Evolutionary conservation across 2,888 invertebrate species (phyloP).

Genomic region (Drosophila pseudotakahashii): DNA sequence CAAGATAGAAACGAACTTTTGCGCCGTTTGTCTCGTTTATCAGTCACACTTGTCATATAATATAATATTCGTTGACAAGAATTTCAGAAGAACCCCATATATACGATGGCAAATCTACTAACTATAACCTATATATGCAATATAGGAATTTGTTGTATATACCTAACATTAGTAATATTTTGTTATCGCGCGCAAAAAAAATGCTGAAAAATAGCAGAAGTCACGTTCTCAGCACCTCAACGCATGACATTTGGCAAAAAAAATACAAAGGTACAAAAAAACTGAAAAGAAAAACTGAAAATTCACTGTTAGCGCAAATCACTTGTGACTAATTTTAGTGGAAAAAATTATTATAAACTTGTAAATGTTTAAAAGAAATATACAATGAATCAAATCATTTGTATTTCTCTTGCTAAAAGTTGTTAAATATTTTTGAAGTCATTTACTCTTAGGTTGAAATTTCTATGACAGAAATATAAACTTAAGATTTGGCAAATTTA

Average conservation of each 20-base stretch:
- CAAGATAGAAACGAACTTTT: slow-evolving; percentile 17
- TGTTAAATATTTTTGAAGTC: too few species aligned
- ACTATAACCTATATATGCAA: background rate
- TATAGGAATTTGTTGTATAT: background rate
- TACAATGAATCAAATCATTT: too few species aligned
- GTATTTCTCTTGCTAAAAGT: too few species aligned
- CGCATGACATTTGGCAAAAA: slow-evolving; percentile 29
- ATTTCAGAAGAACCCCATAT: background rate
- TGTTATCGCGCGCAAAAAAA: slow-evolving; percentile 24
- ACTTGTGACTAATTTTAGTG: background rate
- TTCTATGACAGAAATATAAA: too few species aligned
- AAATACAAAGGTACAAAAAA: slow-evolving; percentile 25
- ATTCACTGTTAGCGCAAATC: background rate
- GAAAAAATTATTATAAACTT: background rate
- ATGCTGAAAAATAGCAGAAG: slow-evolving; percentile 7
- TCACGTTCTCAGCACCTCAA: slow-evolving; percentile 52
- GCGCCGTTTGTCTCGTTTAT: slow-evolving; percentile 18
- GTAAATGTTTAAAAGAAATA: too few species aligned
- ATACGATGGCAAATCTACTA: background rate
- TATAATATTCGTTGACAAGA: background rate
- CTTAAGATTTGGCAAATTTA: too few species aligned
- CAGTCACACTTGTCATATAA: slow-evolving; percentile 28
- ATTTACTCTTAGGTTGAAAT: too few species aligned
- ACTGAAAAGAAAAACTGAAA: too few species aligned
- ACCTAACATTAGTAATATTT: background rate